These are phyloP conservation scores for Limnephilus marmoratus DNA, from an alignment of 2,888 invertebrate genomes.

Conservation along the genomic window DNA sequence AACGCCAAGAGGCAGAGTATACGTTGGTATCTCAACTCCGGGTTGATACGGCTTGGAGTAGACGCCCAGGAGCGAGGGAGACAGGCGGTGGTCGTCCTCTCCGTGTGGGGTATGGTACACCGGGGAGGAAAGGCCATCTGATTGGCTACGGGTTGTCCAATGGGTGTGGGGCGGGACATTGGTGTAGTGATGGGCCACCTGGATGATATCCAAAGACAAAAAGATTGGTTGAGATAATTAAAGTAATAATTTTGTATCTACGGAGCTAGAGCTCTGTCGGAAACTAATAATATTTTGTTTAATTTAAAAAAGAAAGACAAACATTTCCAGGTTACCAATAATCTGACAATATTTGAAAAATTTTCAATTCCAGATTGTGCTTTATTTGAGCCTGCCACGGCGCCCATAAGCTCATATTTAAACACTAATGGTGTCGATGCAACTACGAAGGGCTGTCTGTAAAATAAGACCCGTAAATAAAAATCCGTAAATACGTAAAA, in stretches of 20 bases:
- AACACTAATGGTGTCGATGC: too few relatives aligned
- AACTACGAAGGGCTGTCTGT: too few relatives aligned
- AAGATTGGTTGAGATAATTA: neutral
- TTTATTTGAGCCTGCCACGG: too few relatives aligned
- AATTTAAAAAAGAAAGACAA: too few relatives aligned
- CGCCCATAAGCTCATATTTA: too few relatives aligned
- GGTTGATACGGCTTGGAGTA: conserved; percentile 61
- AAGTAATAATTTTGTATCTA: neutral
- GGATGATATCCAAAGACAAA: neutral
- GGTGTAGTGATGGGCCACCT: conserved; percentile 60
- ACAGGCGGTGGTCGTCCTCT: conserved; percentile 70
- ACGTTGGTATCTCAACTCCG: conserved; percentile 57
- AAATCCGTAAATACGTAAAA: too few relatives aligned
- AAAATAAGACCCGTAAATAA: too few relatives aligned
- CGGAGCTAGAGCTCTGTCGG: too few relatives aligned
- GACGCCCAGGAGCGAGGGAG: conserved; percentile 51
- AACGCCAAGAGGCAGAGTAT: conserved; percentile 58
- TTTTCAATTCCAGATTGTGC: too few relatives aligned
- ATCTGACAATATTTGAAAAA: too few relatives aligned
- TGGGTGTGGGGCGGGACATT: conserved; percentile 52
- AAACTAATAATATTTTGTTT: too few relatives aligned
- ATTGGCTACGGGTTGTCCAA: conserved; percentile 67
- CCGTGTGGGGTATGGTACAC: conserved; percentile 76
- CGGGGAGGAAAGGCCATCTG: conserved; percentile 74
- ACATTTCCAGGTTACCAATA: too few relatives aligned